Evolutionary conservation across 2,797 vertebrate genomes (phyloP), one percentile per base, ranked within the genome.

Genomic region (Decapterus maruadsi): DNA sequence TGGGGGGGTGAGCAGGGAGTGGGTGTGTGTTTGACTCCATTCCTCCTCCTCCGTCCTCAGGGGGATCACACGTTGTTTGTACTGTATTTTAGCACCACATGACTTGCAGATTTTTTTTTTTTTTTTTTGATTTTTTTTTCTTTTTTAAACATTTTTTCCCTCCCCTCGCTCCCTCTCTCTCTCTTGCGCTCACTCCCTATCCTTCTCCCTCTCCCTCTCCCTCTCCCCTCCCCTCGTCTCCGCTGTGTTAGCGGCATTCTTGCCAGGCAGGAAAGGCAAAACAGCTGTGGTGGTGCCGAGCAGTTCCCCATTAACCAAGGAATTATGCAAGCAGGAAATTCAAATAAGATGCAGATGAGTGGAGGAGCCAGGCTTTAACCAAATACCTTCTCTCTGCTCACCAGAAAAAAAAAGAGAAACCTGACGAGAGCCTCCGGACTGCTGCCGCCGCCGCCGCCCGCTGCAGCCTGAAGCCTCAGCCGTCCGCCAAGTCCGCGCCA

Each of bases 301-400:
- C 85, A 69, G 80, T 74, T 88, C 88, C 53, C 84, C 85, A 92
- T 93, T 91, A 92, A 91, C 90, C 64, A 0, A 68, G 66, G 74
- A 89, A 89, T 92, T 91, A 93, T 92, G 92, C 92, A 92, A 92
- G 89, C 92, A 93, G 93, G 90, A 91, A 90, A 93, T 93, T 94
- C 89, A 93, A 85, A 91, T 93, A 78, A 92, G 90, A 91, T 92
- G 92, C 91, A 94, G 92, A 93, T 91, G 84, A 92, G 87, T 26
- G 72, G 66, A 89, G 66, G 87, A 89, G 84, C 80, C 87, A 29
- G 75, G 71, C 79, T 80, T 81, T 59, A 76, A 80, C 75, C 76
- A 73, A 84, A 86, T 77, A 66, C 81, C 74, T 34, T 26, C 31
- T 64, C 68, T 42, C 60, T 61, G 22, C 59, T 48, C 74, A n/a